A percentile compares a stretch with the other conserved stretches of the same genome.
Evolutionary conservation across 2,888 invertebrate genomes (phyloP).

Genomic region (Ophonus ardosiacus): DNA sequence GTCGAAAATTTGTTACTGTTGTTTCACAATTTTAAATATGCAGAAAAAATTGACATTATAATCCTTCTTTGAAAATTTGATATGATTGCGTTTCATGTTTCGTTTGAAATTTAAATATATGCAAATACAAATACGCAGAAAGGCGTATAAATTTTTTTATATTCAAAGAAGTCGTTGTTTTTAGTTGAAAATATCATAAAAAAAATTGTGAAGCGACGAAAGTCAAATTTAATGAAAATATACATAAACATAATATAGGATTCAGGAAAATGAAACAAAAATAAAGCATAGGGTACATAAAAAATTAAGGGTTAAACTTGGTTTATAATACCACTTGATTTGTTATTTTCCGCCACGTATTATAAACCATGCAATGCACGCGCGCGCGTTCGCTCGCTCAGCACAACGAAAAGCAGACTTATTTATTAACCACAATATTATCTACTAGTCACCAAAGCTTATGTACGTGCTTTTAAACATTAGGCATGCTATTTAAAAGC

Average conservation of each 20-base stretch:
- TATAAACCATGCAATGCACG: slow-evolving; percentile 45
- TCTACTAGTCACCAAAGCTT: slow-evolving; percentile 46
- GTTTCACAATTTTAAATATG: neutral
- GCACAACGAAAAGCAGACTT: slow-evolving; percentile 44
- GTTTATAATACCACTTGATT: slow-evolving; percentile 26
- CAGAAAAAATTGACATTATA: neutral
- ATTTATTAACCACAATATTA: slow-evolving; percentile 36
- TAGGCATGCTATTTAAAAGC: slow-evolving; percentile 56
- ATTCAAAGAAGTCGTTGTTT: no score
- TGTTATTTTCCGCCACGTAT: slow-evolving; percentile 5
- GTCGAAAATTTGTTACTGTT: neutral
- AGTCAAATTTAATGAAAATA: neutral
- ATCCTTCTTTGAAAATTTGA: neutral
- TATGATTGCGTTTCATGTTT: no score
- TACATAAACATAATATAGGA: neutral
- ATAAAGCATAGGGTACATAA: slow-evolving; percentile 17
- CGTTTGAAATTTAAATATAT: no score
- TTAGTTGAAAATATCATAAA: neutral
- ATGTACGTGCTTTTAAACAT: slow-evolving; percentile 51
- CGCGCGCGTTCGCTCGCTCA: slow-evolving; percentile 60
- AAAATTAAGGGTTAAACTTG: slow-evolving; percentile 24
- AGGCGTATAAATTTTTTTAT: no score
- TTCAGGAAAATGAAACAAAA: neutral
- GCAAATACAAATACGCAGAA: no score
- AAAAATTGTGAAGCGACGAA: neutral